Conservation (phyloP, 2,113 vertebrate species). For the Maccullochella peelii region DNA sequence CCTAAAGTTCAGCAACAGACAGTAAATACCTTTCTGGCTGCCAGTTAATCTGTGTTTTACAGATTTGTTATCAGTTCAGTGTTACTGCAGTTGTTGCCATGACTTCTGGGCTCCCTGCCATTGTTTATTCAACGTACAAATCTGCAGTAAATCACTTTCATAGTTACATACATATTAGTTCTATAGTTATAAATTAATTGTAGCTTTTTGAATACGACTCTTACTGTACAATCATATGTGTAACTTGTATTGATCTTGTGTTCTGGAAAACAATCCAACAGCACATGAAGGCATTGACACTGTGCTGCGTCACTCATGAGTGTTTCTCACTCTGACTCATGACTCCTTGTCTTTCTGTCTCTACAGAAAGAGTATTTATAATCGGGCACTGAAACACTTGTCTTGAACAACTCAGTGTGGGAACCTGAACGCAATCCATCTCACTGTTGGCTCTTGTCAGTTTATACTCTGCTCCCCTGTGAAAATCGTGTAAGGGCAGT, state of each 20-base stretch:
- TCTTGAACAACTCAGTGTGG: constrained; percentile 21
- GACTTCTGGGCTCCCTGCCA: constrained; percentile 8
- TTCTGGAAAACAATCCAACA: constrained; percentile 5
- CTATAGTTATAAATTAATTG: neutral
- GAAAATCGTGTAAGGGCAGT: constrained; percentile 50
- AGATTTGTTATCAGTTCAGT: neutral
- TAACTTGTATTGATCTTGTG: neutral
- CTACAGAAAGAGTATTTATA: constrained; percentile 34
- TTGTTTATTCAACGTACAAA: neutral
- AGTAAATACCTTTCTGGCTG: neutral
- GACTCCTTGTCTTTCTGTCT: constrained; percentile 30
- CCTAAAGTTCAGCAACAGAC: neutral
- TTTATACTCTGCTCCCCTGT: constrained; percentile 38
- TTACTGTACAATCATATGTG: neutral
- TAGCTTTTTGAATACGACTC: neutral
- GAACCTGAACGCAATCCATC: constrained; percentile 45
- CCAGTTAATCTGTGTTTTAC: constrained; percentile 11
- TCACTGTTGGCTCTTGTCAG: constrained; percentile 39
- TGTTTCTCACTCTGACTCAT: constrained; percentile 49
- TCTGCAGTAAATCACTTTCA: neutral
- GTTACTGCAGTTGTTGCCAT: neutral
- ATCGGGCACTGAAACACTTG: constrained; percentile 27
- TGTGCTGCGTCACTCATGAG: constrained; percentile 34
- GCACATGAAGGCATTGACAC: constrained; percentile 7
- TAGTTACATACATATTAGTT: neutral